Evolutionary conservation across 2,888 invertebrate genomes (phyloP).

Genomic region (Ptycholaimellus sp.): DNA sequence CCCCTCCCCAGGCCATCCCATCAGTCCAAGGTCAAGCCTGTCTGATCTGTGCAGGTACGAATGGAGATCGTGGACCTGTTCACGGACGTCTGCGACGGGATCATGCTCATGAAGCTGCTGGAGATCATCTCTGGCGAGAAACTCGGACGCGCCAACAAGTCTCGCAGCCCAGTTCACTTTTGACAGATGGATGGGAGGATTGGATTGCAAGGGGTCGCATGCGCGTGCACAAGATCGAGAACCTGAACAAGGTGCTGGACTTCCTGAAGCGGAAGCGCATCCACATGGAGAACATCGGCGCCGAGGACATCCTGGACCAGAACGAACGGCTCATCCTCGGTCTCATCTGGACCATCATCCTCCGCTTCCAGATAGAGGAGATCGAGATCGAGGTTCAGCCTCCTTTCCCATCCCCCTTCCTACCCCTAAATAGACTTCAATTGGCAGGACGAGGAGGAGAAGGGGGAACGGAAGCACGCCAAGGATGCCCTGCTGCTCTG

Average conservation of each 20-base stretch:
- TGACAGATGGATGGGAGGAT: no score
- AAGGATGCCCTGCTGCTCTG: conserved; percentile 90
- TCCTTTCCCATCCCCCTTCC: no score
- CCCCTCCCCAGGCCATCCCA: no score
- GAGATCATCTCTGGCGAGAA: conserved; percentile 97
- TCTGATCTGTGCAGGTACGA: conserved; percentile 45
- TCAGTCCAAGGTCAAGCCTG: background rate
- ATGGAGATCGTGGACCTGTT: conserved; percentile 95
- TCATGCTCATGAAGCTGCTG: conserved; percentile 63
- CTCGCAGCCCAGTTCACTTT: no score
- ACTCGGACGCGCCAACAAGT: conserved; percentile 75
- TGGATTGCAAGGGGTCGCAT: no score
- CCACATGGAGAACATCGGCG: conserved; percentile 82
- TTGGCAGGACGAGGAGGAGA: conserved; percentile 77
- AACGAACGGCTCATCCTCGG: conserved; percentile 87
- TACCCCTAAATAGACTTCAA: no score
- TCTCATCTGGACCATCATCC: conserved; percentile 94
- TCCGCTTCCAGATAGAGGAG: conserved; percentile 94
- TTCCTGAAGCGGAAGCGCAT: conserved; percentile 23
- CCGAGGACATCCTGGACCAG: conserved; percentile 93
- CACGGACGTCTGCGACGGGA: conserved; percentile 78
- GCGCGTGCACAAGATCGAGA: conserved; percentile 95
- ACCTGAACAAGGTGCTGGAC: conserved; percentile 54
- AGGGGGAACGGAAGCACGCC: conserved; percentile 89
- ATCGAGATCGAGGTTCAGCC: conserved; percentile 71